phyloP scores from a whole-genome alignment of 2,797 vertebrate species.

The Scolopax rusticola region DNA sequence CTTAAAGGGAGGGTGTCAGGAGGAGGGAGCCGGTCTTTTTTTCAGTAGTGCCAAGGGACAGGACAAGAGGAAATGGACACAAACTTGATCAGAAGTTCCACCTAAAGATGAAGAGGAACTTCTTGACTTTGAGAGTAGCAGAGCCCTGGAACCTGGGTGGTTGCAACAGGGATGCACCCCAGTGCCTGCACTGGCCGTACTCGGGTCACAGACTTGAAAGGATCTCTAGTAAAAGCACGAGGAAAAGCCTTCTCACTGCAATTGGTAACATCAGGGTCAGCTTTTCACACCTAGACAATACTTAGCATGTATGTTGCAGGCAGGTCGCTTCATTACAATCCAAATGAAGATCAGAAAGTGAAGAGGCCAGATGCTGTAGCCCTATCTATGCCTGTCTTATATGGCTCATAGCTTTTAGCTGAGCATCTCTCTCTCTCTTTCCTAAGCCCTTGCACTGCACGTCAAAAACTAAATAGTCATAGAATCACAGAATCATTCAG shows the following conservation, averaged over 20 bases:
- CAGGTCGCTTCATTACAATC: neutral
- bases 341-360: neutral
- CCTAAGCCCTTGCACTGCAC: neutral
- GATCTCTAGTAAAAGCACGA: neutral
- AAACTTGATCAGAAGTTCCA: too few species aligned
- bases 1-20: too few species aligned
- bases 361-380: neutral
- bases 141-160: too few species aligned
- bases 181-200: neutral
- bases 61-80: too few species aligned
- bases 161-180: neutral
- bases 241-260: neutral
- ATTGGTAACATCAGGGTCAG: neutral
- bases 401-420: neutral
- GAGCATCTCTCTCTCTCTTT: too few species aligned
- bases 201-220: accelerated
- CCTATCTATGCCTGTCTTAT: neutral
- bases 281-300: neutral
- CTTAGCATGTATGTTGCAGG: neutral
- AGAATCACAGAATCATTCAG: too few species aligned
- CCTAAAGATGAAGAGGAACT: too few species aligned
- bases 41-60: too few species aligned
- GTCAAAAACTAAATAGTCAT: neutral
- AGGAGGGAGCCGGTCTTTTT: too few species aligned
- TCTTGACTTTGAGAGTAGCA: too few species aligned